Conservation (phyloP, 2,113 vertebrate species). For the Acanthisitta chloris region DNA sequence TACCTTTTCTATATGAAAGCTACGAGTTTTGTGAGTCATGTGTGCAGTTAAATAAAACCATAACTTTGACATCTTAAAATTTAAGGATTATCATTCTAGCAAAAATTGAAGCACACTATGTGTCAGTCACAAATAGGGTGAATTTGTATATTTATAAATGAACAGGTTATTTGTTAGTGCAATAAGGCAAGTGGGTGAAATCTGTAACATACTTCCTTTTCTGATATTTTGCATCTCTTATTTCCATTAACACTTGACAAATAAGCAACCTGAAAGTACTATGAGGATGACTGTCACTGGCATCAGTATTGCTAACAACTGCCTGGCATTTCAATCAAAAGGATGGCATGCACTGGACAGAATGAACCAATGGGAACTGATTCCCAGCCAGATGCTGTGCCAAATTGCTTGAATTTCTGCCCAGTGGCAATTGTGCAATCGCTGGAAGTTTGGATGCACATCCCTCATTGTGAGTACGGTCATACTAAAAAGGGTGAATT, state of each 20-base stretch:
- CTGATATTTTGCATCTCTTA: conserved; percentile 2
- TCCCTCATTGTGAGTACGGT: conserved; percentile 37
- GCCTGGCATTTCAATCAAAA: conserved; percentile 66
- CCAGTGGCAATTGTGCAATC: conserved; percentile 66
- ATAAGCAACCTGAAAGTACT: neutral
- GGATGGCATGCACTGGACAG: conserved; percentile 57
- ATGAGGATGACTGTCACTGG: conserved; percentile 32
- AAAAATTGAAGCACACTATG: neutral
- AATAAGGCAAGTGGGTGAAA: conserved; percentile 13
- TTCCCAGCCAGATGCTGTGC: conserved; percentile 44
- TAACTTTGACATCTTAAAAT: neutral
- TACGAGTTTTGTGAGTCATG: neutral
- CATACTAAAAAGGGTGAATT: conserved; percentile 71
- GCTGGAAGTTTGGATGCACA: conserved; percentile 64
- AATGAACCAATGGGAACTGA: conserved; percentile 42
- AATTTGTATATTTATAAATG: conserved; percentile 60
- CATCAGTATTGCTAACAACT: conserved; percentile 32
- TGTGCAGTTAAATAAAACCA: neutral
- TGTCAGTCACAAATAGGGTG: neutral
- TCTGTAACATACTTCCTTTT: neutral
- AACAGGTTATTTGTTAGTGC: conserved; percentile 50
- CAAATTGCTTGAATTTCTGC: conserved; percentile 71
- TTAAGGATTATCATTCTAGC: neutral
- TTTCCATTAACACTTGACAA: neutral
- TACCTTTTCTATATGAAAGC: neutral